These are phyloP conservation scores for Diplosoma virens DNA, from an alignment of 23 tunicate species.

Conservation along the genomic window DNA sequence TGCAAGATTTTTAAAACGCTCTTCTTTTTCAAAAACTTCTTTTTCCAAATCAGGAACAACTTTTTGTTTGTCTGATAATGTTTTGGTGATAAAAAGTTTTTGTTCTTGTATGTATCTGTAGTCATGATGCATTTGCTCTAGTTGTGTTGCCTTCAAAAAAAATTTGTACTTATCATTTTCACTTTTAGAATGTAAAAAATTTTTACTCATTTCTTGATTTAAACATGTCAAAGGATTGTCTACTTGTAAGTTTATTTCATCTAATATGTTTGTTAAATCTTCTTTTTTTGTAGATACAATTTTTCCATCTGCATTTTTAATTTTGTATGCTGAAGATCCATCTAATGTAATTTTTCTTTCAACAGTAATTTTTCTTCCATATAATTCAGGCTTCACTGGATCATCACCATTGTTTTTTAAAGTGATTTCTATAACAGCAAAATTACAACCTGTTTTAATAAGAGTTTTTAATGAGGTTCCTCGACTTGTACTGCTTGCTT, in stretches of 20 bases:
- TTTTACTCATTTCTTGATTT: conserved; percentile 93
- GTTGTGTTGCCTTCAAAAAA: conserved; percentile 79
- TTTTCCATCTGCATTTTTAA: conserved; percentile 62
- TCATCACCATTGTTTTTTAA: conserved; percentile 80
- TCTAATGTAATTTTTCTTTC: conserved; percentile 64
- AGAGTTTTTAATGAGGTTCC: conserved; percentile 83
- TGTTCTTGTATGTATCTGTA: conserved; percentile 77
- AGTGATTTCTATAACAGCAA: conserved; percentile 68
- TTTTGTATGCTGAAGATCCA: conserved; percentile 67
- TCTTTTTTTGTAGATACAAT: conserved; percentile 67
- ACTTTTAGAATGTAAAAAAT: conserved; percentile 80
- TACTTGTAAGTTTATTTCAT: conserved; percentile 77
- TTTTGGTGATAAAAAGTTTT: conserved; percentile 33
- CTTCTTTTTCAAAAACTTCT: conserved; percentile 74
- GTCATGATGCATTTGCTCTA: conserved; percentile 77
- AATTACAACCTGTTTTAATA: conserved; percentile 72
- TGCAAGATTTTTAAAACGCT: conserved; percentile 56
- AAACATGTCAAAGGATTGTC: conserved; percentile 91
- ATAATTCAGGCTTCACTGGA: conserved; percentile 54
- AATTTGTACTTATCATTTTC: conserved; percentile 90
- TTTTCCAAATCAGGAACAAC: conserved; percentile 64
- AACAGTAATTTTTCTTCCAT: conserved; percentile 61
- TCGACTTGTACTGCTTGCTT: conserved; percentile 84
- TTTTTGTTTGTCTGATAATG: conserved; percentile 53
- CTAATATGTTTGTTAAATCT: conserved; percentile 68